Percentiles rank a stretch among this genome's conserved stretches.
Conservation (phyloP, 2,113 vertebrate genomes). For the Brachypodius melanocephalos region DNA sequence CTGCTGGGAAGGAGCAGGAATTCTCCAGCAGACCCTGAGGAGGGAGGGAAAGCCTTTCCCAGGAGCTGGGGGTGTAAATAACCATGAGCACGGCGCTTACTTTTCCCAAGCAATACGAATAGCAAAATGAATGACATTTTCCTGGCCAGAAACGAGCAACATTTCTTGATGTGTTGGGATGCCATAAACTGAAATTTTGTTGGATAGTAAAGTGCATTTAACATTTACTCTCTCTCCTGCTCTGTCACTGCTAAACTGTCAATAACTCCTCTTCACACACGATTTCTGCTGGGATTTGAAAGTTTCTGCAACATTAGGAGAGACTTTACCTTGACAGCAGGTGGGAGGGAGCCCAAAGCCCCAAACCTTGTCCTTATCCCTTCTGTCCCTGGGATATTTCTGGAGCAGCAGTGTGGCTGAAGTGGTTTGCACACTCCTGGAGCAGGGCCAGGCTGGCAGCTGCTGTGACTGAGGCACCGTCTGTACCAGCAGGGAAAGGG, state of each 20-base stretch:
- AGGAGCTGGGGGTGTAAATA: background rate
- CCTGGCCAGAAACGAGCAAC: background rate
- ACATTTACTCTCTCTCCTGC: background rate
- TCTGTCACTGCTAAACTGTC: background rate
- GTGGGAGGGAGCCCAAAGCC: background rate
- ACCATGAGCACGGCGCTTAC: background rate
- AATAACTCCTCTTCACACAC: background rate
- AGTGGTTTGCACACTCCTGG: background rate
- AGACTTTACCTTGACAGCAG: background rate
- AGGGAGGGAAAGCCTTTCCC: background rate
- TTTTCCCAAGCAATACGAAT: background rate
- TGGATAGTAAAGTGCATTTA: background rate
- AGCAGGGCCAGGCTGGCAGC: background rate
- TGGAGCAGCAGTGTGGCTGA: background rate
- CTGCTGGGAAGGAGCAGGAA: background rate
- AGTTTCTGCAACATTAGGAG: background rate
- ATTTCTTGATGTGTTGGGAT: background rate
- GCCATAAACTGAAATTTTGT: background rate
- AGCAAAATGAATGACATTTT: background rate
- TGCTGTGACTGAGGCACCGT: rapidly evolving
- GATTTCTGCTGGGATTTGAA: background rate
- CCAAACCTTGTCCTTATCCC: background rate
- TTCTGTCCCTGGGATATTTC: background rate
- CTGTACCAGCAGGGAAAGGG: background rate
- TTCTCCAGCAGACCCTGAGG: background rate